Percentiles rank a stretch among this genome's conserved stretches.
These are phyloP conservation scores for Lerema accius DNA, from an alignment of 1,140 invertebrate species.

Conservation along the genomic window DNA sequence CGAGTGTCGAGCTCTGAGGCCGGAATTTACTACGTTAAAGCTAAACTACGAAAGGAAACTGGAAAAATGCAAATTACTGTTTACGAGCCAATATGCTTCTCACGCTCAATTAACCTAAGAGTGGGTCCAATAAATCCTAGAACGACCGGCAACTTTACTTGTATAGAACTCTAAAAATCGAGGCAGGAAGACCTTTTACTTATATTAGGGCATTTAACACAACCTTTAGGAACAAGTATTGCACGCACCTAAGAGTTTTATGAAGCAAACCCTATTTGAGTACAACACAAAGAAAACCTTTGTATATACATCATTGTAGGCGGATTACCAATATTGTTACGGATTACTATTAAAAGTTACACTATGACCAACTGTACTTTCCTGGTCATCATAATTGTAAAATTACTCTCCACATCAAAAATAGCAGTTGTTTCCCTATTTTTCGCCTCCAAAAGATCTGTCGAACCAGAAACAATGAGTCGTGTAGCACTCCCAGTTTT, in stretches of 20 bases:
- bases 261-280: no score
- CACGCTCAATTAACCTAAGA: neutral
- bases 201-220: no score
- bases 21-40: constrained; percentile 35
- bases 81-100: constrained; percentile 1
- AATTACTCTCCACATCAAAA: neutral
- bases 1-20: constrained; percentile 40
- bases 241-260: no score
- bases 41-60: neutral
- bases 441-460: constrained; percentile 4
- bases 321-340: no score
- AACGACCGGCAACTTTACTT: neutral
- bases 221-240: no score
- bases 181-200: neutral
- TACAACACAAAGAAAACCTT: no score
- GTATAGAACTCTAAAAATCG: neutral
- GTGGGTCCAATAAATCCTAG: neutral
- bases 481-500: constrained; percentile 26
- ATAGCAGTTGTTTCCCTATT: neutral
- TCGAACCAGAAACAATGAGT: constrained; percentile 24
- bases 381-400: neutral
- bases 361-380: no score
- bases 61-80: constrained; percentile 3
- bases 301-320: no score
- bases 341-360: no score